phyloP scores from a whole-genome alignment of 2,113 vertebrate genomes.

The Arothron firmamentum region DNA sequence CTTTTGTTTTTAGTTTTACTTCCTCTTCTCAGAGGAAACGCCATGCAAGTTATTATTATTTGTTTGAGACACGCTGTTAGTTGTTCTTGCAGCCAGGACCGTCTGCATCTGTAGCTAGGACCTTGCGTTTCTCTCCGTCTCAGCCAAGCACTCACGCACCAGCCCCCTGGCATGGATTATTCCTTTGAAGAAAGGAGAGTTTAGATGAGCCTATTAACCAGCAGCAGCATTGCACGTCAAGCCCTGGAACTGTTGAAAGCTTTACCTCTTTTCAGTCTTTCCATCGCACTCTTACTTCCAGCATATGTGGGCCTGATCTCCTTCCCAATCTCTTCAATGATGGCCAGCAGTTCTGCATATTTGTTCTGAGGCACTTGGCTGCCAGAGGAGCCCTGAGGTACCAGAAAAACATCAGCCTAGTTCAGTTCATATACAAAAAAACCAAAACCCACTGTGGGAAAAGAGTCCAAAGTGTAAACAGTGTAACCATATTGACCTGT shows the following conservation, averaged over 20 bases:
- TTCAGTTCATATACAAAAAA: slow-evolving; percentile 1
- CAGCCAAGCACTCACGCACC: slow-evolving; percentile 95
- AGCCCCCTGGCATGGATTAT: slow-evolving; percentile 96
- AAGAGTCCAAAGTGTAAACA: background rate
- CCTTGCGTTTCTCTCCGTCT: slow-evolving; percentile 93
- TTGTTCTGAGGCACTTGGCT: slow-evolving; percentile 97
- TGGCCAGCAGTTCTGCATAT: slow-evolving; percentile 95
- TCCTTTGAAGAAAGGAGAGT: slow-evolving; percentile 68
- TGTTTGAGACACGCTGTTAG: slow-evolving; percentile 30
- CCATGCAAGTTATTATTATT: slow-evolving; percentile 57
- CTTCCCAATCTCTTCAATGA: slow-evolving; percentile 97
- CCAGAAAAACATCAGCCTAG: background rate
- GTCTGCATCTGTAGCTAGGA: slow-evolving; percentile 77
- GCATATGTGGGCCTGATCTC: slow-evolving; percentile 97
- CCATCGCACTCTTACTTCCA: slow-evolving; percentile 98
- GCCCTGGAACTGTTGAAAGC: background rate
- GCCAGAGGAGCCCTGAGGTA: slow-evolving; percentile 81
- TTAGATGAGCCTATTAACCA: background rate
- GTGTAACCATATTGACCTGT: slow-evolving; percentile 73
- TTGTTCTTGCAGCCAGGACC: slow-evolving; percentile 49
- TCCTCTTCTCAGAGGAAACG: slow-evolving; percentile 50
- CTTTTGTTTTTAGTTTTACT: slow-evolving; percentile 44
- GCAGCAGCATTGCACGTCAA: background rate
- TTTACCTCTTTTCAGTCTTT: slow-evolving; percentile 92
- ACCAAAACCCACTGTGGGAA: background rate